These are phyloP conservation scores for Aspidiotus rigidus DNA, from an alignment of 2,888 invertebrate genomes.

Conservation along the genomic window DNA sequence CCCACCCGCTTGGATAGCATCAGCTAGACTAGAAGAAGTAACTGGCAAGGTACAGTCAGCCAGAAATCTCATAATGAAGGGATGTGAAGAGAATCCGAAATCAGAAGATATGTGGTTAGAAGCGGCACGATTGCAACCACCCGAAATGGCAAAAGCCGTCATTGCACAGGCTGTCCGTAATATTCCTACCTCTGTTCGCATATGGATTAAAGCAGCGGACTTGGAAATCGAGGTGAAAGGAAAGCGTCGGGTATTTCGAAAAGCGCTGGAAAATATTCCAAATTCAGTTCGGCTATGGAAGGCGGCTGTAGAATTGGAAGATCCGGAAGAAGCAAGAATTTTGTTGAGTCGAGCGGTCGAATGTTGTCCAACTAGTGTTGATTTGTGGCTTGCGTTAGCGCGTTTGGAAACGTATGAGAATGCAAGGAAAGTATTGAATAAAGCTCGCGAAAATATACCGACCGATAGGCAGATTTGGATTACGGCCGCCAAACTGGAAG, in stretches of 20 bases:
- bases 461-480: constrained; percentile 99
- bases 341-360: constrained; percentile 93
- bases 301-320: constrained; percentile 94
- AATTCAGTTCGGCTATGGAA: constrained; percentile 98
- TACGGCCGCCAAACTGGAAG: constrained; percentile 95
- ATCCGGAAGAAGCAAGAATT: constrained; percentile 94
- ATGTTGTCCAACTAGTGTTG: constrained; percentile 95
- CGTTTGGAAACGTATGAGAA: constrained; percentile 95
- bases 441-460: constrained; percentile 95
- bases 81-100: constrained; percentile 90
- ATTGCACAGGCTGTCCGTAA: constrained; percentile 94
- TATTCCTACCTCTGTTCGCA: constrained; percentile 86
- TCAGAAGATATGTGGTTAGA: constrained; percentile 98
- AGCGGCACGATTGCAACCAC: constrained; percentile 86
- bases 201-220: constrained; percentile 98
- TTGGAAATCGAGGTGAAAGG: constrained; percentile 87
- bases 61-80: constrained; percentile 95
- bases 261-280: constrained; percentile 94
- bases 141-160: constrained; percentile 87
- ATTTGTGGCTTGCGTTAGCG: constrained; percentile 82
- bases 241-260: constrained; percentile 85
- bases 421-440: constrained; percentile 90
- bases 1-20: constrained; percentile 99
- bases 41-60: constrained; percentile 95
- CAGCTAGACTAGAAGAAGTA: constrained; percentile 94